phyloP scores from a whole-genome alignment of 2,888 invertebrate species.

The Smittia aterrima region DNA sequence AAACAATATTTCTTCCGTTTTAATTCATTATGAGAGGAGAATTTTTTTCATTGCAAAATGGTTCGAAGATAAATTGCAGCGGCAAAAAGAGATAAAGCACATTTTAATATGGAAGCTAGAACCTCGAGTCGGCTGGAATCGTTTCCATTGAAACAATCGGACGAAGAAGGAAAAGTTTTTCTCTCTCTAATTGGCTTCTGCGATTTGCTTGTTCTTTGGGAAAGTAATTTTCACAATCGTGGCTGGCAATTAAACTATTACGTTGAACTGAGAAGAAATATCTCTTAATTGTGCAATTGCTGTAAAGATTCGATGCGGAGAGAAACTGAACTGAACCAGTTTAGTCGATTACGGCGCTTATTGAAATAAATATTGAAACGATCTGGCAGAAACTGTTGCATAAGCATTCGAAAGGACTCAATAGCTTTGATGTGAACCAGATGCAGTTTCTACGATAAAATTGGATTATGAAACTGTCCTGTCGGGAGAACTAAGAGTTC shows the following conservation, averaged over 20 bases:
- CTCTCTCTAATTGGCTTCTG: not conserved
- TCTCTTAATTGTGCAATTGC: not conserved
- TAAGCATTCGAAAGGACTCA: not conserved
- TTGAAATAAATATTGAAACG: not conserved
- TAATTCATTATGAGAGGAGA: not conserved
- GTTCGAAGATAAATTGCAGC: not conserved
- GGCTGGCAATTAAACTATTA: not conserved
- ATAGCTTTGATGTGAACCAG: too few relatives aligned
- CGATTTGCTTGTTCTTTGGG: not conserved
- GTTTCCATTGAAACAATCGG: not conserved
- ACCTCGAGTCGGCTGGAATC: not conserved
- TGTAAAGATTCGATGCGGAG: not conserved
- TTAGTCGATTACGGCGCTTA: not conserved
- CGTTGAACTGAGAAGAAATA: not conserved
- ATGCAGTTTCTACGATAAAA: too few relatives aligned
- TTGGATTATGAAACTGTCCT: too few relatives aligned
- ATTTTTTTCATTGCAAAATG: not conserved
- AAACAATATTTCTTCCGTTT: not conserved
- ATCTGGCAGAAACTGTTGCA: not conserved
- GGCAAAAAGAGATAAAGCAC: not conserved
- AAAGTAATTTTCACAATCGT: slow-evolving; percentile 5
- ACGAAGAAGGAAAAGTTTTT: not conserved
- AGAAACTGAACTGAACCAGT: slow-evolving; percentile 9
- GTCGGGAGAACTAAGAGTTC: too few relatives aligned
- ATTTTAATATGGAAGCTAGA: not conserved